These are phyloP conservation scores for Drepanosiphum platanoidis DNA, from an alignment of 2,888 invertebrate genomes.

Conservation along the genomic window DNA sequence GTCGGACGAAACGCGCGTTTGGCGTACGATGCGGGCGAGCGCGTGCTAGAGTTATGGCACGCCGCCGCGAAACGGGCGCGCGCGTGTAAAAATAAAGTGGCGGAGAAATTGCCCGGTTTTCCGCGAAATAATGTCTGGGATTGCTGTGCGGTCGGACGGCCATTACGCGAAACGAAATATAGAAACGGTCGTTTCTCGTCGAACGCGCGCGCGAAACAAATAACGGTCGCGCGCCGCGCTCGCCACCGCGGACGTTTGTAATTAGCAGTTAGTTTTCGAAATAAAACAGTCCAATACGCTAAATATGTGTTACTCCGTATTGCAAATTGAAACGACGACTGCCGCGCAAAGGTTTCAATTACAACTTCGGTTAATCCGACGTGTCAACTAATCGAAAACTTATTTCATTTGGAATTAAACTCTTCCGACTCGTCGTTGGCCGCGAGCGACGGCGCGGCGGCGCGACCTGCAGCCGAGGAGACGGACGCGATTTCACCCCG, in stretches of 20 bases:
- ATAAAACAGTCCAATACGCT: not conserved
- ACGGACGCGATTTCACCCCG: not conserved
- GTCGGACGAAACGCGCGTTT: not conserved
- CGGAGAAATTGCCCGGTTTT: not conserved
- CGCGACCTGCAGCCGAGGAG: not conserved
- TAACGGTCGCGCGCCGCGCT: not conserved
- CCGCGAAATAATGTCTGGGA: not conserved
- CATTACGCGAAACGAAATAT: not conserved
- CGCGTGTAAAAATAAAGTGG: not conserved
- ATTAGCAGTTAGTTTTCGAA: not conserved
- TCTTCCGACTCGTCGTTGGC: too few relatives aligned
- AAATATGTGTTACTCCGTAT: not conserved
- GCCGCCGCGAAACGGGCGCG: not conserved
- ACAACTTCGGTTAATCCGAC: not conserved
- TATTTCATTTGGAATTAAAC: not conserved
- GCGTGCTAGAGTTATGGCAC: too few relatives aligned
- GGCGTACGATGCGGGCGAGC: not conserved
- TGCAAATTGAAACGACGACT: not conserved
- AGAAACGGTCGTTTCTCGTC: not conserved
- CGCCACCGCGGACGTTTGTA: too few relatives aligned
- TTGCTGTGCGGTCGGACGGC: not conserved
- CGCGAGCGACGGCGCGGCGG: not conserved
- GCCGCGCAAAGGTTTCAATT: not conserved
- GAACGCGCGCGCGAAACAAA: not conserved
- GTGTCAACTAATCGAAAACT: not conserved